phyloP scores from a whole-genome alignment of 2,113 vertebrate species.

The cattle (Bos taurus) region ARS-UCD2.0 NC_037328.1:26540501-26541000 shows the following conservation, averaged over 20 bases:
- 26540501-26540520: too few species aligned
- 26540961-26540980: constrained; percentile 27
- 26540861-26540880: neutral
- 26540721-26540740: neutral
- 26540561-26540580: too few species aligned
- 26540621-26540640: too few species aligned
- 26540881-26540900: neutral
- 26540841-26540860: neutral
- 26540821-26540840: neutral
- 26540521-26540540: too few species aligned
- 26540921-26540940: neutral
- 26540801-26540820: neutral
- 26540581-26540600: too few species aligned
- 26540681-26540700: too few species aligned
- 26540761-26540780: neutral
- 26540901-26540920: constrained; percentile 3
- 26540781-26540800: neutral
- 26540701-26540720: neutral
- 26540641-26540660: too few species aligned
- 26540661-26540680: too few species aligned
- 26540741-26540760: neutral
- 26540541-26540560: too few species aligned
- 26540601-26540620: too few species aligned
- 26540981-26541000: constrained; percentile 46
- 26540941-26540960: constrained; percentile 12